Evolutionary conservation across 1,140 invertebrate genomes (phyloP), one percentile per base, ranked within the genome.

Genomic region (Zaprionus tsacasi): DNA sequence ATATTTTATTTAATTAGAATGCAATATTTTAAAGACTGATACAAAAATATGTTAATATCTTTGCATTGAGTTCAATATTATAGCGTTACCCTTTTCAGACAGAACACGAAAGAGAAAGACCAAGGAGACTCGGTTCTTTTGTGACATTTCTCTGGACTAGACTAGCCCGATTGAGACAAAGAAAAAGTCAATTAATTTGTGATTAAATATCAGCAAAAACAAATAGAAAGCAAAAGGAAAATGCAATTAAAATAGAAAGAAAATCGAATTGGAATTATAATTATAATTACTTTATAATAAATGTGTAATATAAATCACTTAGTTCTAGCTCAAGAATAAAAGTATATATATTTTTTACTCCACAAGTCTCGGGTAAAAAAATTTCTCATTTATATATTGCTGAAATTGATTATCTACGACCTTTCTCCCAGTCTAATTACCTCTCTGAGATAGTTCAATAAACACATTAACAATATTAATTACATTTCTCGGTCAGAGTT

Each of bases 181-280:
- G 38, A 54, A 74, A 81, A 55, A 36, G 59, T 38, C 59, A 38
- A 60, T 58, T 38, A 76, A 79, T 80, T 80, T 67, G 69, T 68
- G 48, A 83, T 83, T 83, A 77, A 60, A 79, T 72, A 43, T n/a
- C n/a, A 64, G 69, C 38, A 60, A 71, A 66, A 66, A 15, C 48
- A 66, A 71, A 71, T 6, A 66, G 48, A 65, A 52, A 69, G 12
- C 40, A 17, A 6, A 56, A 56, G n/a, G 40, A 30, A 83, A 73
- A 60, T 79, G 57, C 64, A 68, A 82, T 45, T 72, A 50, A 56
- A 68, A 55, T 56, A 57, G n/a, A 63, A 25, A 36, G 43, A 40
- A 27, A 67, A 61, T 70, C 21, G 21, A 50, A 10, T 21, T 21
- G 21, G 21, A 21, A 21, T 21, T 21, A 21, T 21, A 21, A 21